Base-by-base conservation (phyloP, 2,113 vertebrate species). In the Corydoras sp. region DNA sequence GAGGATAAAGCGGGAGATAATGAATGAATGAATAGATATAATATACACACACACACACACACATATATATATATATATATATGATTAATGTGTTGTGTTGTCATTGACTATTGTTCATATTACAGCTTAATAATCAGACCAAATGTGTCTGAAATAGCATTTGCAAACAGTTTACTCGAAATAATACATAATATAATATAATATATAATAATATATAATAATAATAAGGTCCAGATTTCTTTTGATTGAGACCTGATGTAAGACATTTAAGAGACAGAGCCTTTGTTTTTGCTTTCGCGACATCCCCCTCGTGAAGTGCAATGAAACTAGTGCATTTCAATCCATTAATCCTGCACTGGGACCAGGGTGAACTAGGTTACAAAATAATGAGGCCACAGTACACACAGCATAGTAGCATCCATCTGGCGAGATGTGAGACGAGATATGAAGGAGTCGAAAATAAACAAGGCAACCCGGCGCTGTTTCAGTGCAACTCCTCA, bases 351-450 rank as follows among this genome's bases (percentile, higher is more conserved):
- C 77, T 31, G 49, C 62, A 43, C 55, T 62, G 51, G 62, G 56
- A 61, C 49, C 24, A 15, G 43, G 24, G 64, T 9, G 80, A 88
- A 87, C 73, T 86, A 74, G 86, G 85, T 86, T 84, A 86, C 7
- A 15, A 60, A 76, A 74, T 84, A 87, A 81, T 68, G 65, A 86
- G 83, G 81, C 70, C 82, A 83, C 80, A 76, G 80, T 64, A 80
- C 74, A 79, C 81, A 80, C 80, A 66, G 67, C 31, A 64, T 76
- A 71, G 67, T 64, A 80, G 78, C 74, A 70, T 76, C 83, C 83
- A 83, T 85, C 81, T 86, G 86, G 74, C 75, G 55, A 24, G 69
- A 61, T 64, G 53, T 4, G 53, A 30, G 62, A 65, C 30, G 10
- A 9, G 14, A 35, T 54, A 65, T 14, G 10, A 15, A 30, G 43